Percentiles rank a stretch among this genome's conserved stretches.
These are phyloP conservation scores for Macrotrachela quadricornifera DNA, from an alignment of 1,140 invertebrate species.

Conservation along the genomic window DNA sequence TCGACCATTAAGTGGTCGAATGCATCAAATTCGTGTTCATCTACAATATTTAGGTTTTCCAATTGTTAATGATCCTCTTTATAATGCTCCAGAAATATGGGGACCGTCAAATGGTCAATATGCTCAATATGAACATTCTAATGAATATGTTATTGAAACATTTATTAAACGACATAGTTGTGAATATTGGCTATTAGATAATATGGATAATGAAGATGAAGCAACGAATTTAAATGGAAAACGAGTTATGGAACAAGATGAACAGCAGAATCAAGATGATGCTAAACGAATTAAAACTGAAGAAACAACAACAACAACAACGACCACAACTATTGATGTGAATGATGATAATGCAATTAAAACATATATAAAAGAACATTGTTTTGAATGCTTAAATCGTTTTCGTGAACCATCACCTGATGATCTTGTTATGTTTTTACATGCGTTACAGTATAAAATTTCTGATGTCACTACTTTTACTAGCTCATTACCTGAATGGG, in stretches of 20 bases:
- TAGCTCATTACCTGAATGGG: no score
- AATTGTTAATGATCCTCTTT: slow-evolving; percentile 54
- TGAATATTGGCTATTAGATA: slow-evolving; percentile 6
- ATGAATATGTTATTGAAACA: slow-evolving; percentile 44
- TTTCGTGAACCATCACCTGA: slow-evolving; percentile 68
- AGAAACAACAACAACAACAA: no score
- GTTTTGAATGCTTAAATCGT: slow-evolving; percentile 69
- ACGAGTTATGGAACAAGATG: not conserved
- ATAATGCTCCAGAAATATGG: slow-evolving; percentile 6
- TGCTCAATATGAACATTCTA: slow-evolving; percentile 67
- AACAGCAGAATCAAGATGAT: not conserved
- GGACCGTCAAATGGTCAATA: slow-evolving; percentile 67
- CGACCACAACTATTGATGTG: no score
- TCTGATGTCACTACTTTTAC: not conserved
- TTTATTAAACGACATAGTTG: slow-evolving; percentile 4
- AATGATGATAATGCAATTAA: no score
- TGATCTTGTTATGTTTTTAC: slow-evolving; percentile 79
- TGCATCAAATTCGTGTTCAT: slow-evolving; percentile 88
- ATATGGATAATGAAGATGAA: not conserved
- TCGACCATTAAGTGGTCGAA: slow-evolving; percentile 47
- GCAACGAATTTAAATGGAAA: no score
- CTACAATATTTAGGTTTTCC: slow-evolving; percentile 80
- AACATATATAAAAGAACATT: slow-evolving; percentile 37
- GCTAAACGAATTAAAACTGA: no score
- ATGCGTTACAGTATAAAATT: slow-evolving; percentile 69